phyloP scores from a whole-genome alignment of 2,888 invertebrate species.

The Agriopis leucophaearia region DNA sequence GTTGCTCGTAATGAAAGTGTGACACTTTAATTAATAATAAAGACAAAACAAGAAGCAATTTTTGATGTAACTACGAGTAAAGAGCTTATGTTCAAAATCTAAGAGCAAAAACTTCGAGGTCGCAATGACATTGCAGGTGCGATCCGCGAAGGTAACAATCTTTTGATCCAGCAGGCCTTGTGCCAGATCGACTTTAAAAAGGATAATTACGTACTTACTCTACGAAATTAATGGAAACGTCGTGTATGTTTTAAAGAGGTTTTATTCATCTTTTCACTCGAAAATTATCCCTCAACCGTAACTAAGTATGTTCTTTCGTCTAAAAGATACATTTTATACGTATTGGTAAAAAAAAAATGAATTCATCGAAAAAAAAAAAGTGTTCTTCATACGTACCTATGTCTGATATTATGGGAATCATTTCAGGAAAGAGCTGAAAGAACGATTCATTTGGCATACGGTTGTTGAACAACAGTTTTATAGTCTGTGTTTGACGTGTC shows the following conservation, averaged over 20 bases:
- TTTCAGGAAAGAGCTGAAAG: too few relatives aligned
- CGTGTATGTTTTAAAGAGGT: slow-evolving; percentile 5
- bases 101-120: slow-evolving; percentile 3
- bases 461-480: too few relatives aligned
- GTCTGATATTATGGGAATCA: too few relatives aligned
- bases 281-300: background rate
- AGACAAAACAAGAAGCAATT: background rate
- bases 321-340: too few relatives aligned
- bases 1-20: too few relatives aligned
- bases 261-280: slow-evolving; percentile 1
- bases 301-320: too few relatives aligned
- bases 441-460: too few relatives aligned
- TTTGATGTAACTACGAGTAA: background rate
- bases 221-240: slow-evolving; percentile 16
- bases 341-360: too few relatives aligned
- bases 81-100: background rate
- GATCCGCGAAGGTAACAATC: slow-evolving; percentile 20
- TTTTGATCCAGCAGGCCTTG: slow-evolving; percentile 28
- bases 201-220: slow-evolving; percentile 19
- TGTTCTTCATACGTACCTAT: too few relatives aligned
- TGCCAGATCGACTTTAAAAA: slow-evolving; percentile 25
- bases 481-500: too few relatives aligned
- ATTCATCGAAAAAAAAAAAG: too few relatives aligned
- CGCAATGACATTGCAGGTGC: slow-evolving; percentile 12
- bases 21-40: background rate